Conservation (phyloP, 2,888 invertebrate species). For the Phalera bucephala region DNA sequence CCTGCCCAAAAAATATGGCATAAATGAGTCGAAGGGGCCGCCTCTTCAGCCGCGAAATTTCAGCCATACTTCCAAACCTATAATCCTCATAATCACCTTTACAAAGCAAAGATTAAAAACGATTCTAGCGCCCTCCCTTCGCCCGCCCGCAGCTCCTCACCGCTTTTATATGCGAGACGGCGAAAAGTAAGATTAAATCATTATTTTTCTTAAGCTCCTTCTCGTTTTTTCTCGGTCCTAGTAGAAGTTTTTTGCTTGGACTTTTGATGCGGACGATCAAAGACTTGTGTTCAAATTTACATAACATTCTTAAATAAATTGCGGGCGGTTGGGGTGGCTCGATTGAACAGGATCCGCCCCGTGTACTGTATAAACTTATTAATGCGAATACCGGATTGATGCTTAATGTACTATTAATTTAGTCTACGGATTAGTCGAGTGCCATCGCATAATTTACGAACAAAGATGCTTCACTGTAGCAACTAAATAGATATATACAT, state of each 20-base stretch:
- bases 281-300: constrained; percentile 83
- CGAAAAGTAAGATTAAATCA: constrained; percentile 83
- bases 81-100: constrained; percentile 85
- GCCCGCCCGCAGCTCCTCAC: constrained; percentile 41
- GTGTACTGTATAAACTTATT: constrained; percentile 69
- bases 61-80: constrained; percentile 83
- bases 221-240: constrained; percentile 74
- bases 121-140: constrained; percentile 70
- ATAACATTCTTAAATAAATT: constrained; percentile 83
- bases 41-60: constrained; percentile 76
- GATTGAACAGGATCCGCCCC: constrained; percentile 49
- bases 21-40: constrained; percentile 69
- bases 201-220: constrained; percentile 83
- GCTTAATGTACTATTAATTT: constrained; percentile 75
- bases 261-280: constrained; percentile 82
- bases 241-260: constrained; percentile 78
- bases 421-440: constrained; percentile 64
- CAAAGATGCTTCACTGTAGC: constrained; percentile 9
- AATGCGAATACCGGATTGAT: constrained; percentile 66
- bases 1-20: constrained; percentile 73
- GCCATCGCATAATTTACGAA: constrained; percentile 53
- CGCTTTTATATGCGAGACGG: constrained; percentile 81
- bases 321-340: constrained; percentile 58
- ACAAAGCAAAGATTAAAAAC: constrained; percentile 85
- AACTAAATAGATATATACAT: too few relatives aligned